phyloP scores from a whole-genome alignment of 2,113 vertebrate genomes.

The Eolophus roseicapilla region DNA sequence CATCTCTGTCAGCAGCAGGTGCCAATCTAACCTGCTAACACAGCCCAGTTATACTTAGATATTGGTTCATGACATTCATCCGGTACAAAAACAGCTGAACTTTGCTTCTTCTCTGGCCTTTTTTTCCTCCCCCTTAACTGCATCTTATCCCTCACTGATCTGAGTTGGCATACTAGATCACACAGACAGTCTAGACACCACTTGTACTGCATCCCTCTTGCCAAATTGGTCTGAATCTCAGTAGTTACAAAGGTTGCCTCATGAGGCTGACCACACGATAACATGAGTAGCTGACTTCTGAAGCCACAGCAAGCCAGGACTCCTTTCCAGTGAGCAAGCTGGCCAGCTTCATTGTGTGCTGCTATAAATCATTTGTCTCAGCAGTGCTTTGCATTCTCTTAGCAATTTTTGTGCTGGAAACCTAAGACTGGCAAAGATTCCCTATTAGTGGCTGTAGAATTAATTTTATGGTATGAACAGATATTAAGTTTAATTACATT shows the following conservation, averaged over 20 bases:
- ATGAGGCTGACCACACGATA: accelerated
- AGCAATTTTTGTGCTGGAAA: neutral
- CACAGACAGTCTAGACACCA: neutral
- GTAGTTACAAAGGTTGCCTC: neutral
- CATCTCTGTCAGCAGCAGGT: neutral
- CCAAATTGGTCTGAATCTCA: neutral
- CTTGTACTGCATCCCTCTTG: neutral
- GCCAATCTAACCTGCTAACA: neutral
- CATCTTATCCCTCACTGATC: neutral
- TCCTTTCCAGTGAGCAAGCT: neutral
- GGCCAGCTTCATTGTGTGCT: neutral
- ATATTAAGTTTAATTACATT: neutral
- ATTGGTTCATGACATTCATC: neutral
- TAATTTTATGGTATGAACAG: neutral
- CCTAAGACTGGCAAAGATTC: neutral
- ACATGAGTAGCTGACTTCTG: neutral
- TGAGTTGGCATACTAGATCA: neutral
- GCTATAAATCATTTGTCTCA: neutral
- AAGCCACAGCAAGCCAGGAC: neutral
- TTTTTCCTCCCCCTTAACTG: neutral
- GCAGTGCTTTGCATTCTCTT: neutral
- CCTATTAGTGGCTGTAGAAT: neutral
- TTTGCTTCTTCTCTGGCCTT: neutral
- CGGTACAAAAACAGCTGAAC: neutral
- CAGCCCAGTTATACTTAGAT: neutral